Evolutionary conservation across 2,888 invertebrate species (phyloP), one percentile per base, ranked within the genome.

Genomic region (Frankliniella intonsa): DNA sequence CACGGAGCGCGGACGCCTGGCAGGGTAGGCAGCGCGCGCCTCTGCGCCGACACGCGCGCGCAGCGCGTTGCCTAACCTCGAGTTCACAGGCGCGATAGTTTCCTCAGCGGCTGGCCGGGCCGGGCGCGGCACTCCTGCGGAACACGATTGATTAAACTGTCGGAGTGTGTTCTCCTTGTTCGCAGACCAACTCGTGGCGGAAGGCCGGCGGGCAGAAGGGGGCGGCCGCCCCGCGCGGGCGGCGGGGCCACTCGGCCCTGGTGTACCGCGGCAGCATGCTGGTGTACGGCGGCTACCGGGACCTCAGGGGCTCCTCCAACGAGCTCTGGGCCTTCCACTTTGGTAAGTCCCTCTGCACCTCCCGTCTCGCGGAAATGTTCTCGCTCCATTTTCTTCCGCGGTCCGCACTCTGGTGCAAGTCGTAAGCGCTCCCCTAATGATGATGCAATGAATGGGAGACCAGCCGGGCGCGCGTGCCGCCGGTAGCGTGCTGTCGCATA

Each of bases 271-370:
- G 94, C 84, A 91, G 92, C 85, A 94, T 97, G 92, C 90, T 95
- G 83, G 90, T 97, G 84, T 96, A 95, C 88, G 97, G 96, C 9
- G 97, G 97, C 8, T 96, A 95, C 88, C 93, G 94, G 86, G 96
- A 97, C 87, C 89, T 96, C 83, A 90, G 93, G 82, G 96, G 96
- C 11, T 95, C 96, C 80, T 93, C 93, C 25, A 92, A 93, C 82
- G 96, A 97, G 87, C 89, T 96, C 9, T 97, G 97, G 97, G 93
- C 93, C 3, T 96, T 94, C 87, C 94, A 95, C 88, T 94, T 95
- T 85, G 95, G 96, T 95, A 88, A 88, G 88, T 85, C n/a, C n/a
- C n/a, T n/a, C n/a, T n/a, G n/a, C n/a, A n/a, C n/a, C n/a, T n/a
- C n/a, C n/a, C n/a, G n/a, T n/a, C n/a, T n/a, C n/a, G n/a, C n/a